A percentile compares a stretch with the other conserved stretches of the same genome.
These are phyloP conservation scores for Elaphurus davidianus DNA, from an alignment of 2,113 vertebrate species.

Conservation along the genomic window DNA sequence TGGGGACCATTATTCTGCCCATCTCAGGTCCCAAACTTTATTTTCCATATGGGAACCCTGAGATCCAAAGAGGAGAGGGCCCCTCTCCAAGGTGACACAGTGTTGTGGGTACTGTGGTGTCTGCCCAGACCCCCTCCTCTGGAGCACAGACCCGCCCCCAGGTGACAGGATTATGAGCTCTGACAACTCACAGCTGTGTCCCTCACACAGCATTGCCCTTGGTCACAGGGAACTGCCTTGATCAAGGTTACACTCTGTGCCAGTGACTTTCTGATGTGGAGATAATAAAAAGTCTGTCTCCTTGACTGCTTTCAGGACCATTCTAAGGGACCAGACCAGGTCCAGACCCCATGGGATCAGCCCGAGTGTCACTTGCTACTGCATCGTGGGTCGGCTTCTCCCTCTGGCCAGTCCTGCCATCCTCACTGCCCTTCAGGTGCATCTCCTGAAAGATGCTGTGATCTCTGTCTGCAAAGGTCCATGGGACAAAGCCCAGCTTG, in stretches of 20 bases:
- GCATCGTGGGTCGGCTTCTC: rapidly evolving
- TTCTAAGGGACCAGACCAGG: background rate
- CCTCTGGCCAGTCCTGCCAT: background rate
- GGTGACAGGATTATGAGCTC: background rate
- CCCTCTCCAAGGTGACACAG: background rate
- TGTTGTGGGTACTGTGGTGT: rapidly evolving
- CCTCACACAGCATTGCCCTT: background rate
- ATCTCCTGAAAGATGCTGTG: background rate
- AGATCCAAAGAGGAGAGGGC: background rate
- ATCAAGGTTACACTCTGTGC: background rate
- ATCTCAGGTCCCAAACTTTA: background rate
- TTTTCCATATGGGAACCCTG: background rate
- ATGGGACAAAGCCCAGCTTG: background rate
- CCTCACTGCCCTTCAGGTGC: background rate
- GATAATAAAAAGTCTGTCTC: background rate
- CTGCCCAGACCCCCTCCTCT: background rate
- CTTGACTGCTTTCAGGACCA: background rate
- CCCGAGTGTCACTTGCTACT: background rate
- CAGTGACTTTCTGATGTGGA: background rate
- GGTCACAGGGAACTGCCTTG: background rate
- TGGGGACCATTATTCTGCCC: background rate
- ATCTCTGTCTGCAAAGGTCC: background rate
- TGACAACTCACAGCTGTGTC: background rate
- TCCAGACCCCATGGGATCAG: background rate
- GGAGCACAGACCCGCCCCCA: background rate